Conservation (phyloP, 2,797 vertebrate species). For the Tapera naevia region DNA sequence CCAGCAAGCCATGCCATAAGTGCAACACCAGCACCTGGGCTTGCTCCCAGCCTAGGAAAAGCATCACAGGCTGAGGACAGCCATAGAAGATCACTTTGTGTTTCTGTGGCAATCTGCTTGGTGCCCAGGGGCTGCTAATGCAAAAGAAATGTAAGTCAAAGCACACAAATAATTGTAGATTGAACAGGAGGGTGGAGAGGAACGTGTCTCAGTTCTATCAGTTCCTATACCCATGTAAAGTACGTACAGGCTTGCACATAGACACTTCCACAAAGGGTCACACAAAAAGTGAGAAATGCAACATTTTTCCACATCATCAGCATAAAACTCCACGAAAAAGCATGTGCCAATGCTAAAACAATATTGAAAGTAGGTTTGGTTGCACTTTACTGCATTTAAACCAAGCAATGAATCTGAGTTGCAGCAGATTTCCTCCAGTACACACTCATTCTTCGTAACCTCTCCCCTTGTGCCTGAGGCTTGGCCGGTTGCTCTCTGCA, state of each 20-base stretch:
- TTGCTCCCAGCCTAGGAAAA: neutral
- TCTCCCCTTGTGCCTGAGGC: neutral
- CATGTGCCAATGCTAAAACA: neutral
- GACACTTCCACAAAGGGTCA: neutral
- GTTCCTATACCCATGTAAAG: neutral
- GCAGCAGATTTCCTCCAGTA: neutral
- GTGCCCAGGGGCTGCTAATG: neutral
- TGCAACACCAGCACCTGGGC: neutral
- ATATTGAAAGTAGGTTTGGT: neutral
- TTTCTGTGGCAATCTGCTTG: neutral
- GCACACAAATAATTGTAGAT: neutral
- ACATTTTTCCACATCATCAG: neutral
- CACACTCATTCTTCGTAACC: neutral
- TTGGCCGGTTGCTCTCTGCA: neutral
- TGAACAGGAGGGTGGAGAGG: neutral
- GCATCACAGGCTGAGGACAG: neutral
- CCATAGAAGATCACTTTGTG: neutral
- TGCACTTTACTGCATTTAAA: neutral
- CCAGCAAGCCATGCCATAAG: neutral
- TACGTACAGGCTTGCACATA: neutral
- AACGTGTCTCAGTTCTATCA: neutral
- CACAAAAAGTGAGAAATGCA: neutral
- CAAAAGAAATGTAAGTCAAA: rapidly evolving
- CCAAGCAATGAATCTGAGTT: neutral
- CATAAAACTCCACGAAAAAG: neutral